Conservation (phyloP, 1,140 invertebrate species). For the Macrotrachela quadricornifera region DNA sequence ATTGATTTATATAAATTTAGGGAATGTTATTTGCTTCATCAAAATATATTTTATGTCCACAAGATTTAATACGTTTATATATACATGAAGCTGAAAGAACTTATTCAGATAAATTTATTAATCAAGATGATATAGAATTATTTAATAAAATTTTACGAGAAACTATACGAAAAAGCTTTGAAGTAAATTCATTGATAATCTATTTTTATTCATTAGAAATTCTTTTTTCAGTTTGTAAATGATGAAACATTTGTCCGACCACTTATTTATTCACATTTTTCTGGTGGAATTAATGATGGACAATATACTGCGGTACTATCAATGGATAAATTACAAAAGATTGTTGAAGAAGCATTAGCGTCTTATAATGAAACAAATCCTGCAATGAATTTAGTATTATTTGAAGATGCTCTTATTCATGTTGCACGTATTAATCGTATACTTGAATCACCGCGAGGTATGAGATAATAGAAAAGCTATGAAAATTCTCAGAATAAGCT, state of each 20-base stretch:
- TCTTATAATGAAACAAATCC: constrained; percentile 85
- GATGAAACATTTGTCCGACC: constrained; percentile 4
- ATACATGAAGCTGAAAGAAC: constrained; percentile 6
- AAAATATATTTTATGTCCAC: background rate
- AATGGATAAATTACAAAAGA: constrained; percentile 47
- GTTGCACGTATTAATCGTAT: constrained; percentile 75
- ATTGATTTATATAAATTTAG: no score
- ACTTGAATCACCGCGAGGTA: constrained; percentile 74
- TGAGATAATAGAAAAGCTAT: no score
- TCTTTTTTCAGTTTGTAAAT: constrained; percentile 37
- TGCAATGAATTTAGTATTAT: constrained; percentile 83
- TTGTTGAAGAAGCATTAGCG: constrained; percentile 66
- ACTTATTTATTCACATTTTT: constrained; percentile 8
- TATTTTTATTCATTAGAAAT: no score
- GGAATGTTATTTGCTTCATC: constrained; percentile 3
- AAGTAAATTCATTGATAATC: no score
- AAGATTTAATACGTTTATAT: constrained; percentile 2
- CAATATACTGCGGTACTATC: background rate
- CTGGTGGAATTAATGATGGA: background rate
- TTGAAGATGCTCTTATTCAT: constrained; percentile 90
- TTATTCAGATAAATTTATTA: constrained; percentile 8
- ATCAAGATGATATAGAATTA: background rate
- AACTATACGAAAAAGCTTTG: constrained; percentile 46
- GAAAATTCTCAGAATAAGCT: no score
- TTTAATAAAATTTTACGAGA: constrained; percentile 6